Evolutionary conservation across 2,797 vertebrate species (phyloP).

Genomic region (Alcedo quadribrachys): DNA sequence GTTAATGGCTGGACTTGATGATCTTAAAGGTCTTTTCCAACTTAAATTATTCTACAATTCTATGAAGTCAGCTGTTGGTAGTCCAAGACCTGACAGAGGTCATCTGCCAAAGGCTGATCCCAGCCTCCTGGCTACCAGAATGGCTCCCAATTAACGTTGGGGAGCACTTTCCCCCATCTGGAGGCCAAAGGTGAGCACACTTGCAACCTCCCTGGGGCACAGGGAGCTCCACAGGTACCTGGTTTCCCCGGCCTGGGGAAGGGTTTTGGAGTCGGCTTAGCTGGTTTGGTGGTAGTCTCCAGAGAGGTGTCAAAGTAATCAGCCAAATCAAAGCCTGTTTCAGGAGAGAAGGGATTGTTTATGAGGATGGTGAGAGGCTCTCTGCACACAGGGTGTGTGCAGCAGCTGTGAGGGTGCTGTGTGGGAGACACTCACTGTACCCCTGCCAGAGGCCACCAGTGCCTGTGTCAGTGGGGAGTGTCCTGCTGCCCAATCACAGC

Average conservation of each 20-base stretch:
- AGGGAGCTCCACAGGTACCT: not conserved
- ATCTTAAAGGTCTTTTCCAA: not conserved
- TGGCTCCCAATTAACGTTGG: not conserved
- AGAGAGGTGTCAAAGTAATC: conserved; percentile 52
- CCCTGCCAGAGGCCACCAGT: not conserved
- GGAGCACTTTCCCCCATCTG: accelerated
- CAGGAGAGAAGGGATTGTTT: not conserved
- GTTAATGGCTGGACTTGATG: not conserved
- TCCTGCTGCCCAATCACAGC: accelerated
- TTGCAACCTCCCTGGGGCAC: accelerated
- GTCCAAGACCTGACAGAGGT: not conserved
- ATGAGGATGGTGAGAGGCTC: accelerated
- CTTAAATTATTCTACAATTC: not conserved
- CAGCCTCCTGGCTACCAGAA: not conserved
- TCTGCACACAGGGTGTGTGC: accelerated
- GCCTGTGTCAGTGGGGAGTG: accelerated
- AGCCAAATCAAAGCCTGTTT: not conserved
- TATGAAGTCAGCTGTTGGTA: not conserved
- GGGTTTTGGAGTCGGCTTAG: conserved; percentile 59
- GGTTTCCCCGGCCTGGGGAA: conserved; percentile 50
- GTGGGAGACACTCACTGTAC: not conserved
- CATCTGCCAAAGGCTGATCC: not conserved
- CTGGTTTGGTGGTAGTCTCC: conserved; percentile 70
- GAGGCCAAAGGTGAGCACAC: accelerated
- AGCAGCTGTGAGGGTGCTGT: not conserved